Percentiles rank a stretch among this genome's conserved stretches.
Evolutionary conservation across 1,140 invertebrate species (phyloP).

Genomic region (Drosophila guanche): DNA sequence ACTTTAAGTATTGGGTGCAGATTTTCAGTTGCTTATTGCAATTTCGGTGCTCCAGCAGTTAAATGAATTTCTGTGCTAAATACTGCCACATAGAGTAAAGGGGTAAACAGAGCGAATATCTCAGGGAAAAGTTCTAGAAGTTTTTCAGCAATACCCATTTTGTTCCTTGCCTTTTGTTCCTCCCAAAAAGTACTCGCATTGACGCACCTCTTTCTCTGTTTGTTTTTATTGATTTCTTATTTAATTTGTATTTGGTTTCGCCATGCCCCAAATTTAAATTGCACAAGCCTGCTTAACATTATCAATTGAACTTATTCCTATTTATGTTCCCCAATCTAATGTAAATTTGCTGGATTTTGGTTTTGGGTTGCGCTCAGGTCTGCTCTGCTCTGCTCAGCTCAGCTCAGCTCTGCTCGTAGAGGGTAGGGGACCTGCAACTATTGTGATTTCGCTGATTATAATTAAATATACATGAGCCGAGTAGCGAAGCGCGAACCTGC

Average conservation of each 20-base stretch:
- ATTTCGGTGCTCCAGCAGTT: no score
- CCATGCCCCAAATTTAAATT: not conserved
- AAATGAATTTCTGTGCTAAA: no score
- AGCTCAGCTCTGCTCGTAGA: conserved; percentile 14
- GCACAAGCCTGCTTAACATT: conserved; percentile 1
- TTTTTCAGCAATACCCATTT: no score
- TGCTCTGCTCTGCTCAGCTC: no score
- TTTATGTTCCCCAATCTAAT: conserved; percentile 27
- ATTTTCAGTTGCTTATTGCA: no score
- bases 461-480: conserved; percentile 51
- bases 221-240: conserved; percentile 46
- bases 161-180: no score
- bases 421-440: conserved; percentile 24
- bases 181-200: no score
- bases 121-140: no score
- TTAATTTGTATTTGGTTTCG: conserved; percentile 52
- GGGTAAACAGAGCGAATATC: no score
- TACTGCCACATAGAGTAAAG: no score
- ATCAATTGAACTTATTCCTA: not conserved
- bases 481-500: conserved; percentile 9
- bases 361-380: conserved; percentile 18
- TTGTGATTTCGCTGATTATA: not conserved
- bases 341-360: conserved; percentile 25
- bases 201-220: conserved; percentile 22
- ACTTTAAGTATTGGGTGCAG: no score